phyloP scores from a whole-genome alignment of 1,140 invertebrate genomes.

The Sesamia nonagrioides region DNA sequence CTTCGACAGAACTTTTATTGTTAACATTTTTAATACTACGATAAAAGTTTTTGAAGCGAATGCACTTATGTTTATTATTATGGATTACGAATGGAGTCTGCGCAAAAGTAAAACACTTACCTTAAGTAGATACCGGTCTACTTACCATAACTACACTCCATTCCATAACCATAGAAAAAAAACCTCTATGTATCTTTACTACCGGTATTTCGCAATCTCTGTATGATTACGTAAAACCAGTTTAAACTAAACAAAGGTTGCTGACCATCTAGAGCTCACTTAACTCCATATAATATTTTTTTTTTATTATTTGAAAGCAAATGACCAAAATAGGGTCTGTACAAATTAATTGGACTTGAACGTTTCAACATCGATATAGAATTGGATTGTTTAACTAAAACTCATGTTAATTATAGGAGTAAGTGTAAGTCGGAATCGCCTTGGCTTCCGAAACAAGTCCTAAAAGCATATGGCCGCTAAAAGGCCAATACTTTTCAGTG shows the following conservation, averaged over 20 bases:
- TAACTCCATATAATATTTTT: background rate
- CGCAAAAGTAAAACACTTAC: background rate
- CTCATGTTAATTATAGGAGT: conserved; percentile 17
- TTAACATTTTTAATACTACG: background rate
- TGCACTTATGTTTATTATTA: background rate
- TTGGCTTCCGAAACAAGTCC: conserved; percentile 16
- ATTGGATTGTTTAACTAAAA: background rate
- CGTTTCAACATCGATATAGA: conserved; percentile 12
- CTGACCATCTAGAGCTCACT: background rate
- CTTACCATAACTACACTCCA: no score
- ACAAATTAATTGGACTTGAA: background rate
- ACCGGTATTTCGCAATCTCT: background rate
- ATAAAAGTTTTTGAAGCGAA: background rate
- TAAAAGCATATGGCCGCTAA: conserved; percentile 3
- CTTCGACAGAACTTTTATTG: background rate
- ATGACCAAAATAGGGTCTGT: background rate
- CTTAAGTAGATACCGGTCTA: no score
- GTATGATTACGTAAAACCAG: background rate
- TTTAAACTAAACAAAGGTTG: background rate
- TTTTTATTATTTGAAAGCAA: background rate
- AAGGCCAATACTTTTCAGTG: conserved; percentile 26
- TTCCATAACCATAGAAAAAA: no score
- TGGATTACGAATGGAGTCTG: background rate
- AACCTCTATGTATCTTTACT: background rate
- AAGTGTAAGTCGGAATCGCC: background rate